Evolutionary conservation across 2,113 vertebrate genomes (phyloP).

Genomic region (Oryzias woworae): DNA sequence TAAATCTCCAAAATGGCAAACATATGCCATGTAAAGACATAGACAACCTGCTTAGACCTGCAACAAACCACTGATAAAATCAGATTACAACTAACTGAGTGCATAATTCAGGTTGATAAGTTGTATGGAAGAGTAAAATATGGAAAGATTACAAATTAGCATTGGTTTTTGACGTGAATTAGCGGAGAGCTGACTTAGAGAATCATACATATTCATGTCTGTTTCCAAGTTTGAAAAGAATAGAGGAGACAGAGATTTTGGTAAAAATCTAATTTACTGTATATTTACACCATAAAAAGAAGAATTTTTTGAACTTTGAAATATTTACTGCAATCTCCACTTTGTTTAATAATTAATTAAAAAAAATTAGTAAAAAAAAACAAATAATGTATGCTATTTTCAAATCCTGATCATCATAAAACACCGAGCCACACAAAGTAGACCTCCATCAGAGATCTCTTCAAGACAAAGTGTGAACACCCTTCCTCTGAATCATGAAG

Average conservation of each 20-base stretch:
- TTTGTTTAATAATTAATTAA: not conserved
- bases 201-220: slow-evolving; percentile 73
- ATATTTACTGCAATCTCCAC: too few relatives aligned
- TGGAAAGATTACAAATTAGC: slow-evolving; percentile 70
- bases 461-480: slow-evolving; percentile 76
- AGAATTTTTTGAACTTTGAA: too few relatives aligned
- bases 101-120: slow-evolving; percentile 32
- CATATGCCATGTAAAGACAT: slow-evolving; percentile 53
- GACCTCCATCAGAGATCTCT: slow-evolving; percentile 39
- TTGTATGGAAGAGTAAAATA: slow-evolving; percentile 58
- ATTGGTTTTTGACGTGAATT: slow-evolving; percentile 71
- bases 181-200: slow-evolving; percentile 67
- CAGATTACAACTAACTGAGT: slow-evolving; percentile 22
- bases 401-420: slow-evolving; percentile 16
- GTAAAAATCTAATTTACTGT: slow-evolving; percentile 57
- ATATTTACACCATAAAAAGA: slow-evolving; percentile 28
- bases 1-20: slow-evolving; percentile 50
- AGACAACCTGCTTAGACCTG: slow-evolving; percentile 17
- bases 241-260: slow-evolving; percentile 63
- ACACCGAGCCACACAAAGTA: slow-evolving; percentile 2
- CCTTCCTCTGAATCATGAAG: slow-evolving; percentile 77
- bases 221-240: slow-evolving; percentile 67
- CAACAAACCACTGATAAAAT: slow-evolving; percentile 18
- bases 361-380: slow-evolving; percentile 23
- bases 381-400: slow-evolving; percentile 16